Conservation (phyloP, 2,797 vertebrate species). For the Spinus olivaceus region DNA sequence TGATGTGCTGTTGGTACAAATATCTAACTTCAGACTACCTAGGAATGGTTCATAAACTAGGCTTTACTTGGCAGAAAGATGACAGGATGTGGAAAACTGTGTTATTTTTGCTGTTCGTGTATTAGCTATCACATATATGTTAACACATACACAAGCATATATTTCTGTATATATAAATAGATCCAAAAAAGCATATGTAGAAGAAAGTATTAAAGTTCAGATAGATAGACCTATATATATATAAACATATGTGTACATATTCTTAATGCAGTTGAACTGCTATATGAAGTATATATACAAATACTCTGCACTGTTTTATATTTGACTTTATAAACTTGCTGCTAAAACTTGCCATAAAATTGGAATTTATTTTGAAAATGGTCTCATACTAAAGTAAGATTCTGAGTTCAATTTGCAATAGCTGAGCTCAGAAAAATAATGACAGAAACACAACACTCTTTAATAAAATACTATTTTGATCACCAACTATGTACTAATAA, state of each 20-base stretch:
- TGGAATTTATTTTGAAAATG: background rate
- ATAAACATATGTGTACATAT: background rate
- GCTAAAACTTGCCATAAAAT: background rate
- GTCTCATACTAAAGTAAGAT: background rate
- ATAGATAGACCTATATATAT: background rate
- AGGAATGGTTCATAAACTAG: background rate
- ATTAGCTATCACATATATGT: background rate
- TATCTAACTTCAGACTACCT: background rate
- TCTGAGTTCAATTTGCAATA: background rate
- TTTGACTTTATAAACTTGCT: background rate
- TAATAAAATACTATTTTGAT: background rate
- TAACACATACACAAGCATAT: background rate
- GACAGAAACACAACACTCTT: fast-evolving
- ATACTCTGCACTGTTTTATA: background rate
- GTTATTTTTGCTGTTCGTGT: background rate
- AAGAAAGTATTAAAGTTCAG: background rate
- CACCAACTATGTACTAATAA: background rate
- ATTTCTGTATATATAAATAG: background rate
- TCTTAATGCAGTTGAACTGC: background rate
- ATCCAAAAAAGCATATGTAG: background rate
- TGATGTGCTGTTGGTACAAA: background rate
- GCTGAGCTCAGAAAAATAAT: background rate
- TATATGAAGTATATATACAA: background rate
- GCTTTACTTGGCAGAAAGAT: background rate
- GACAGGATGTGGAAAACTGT: background rate